A percentile compares a stretch with the other conserved stretches of the same genome.
These are phyloP conservation scores for Acanthoscelides obtectus DNA, from an alignment of 2,888 invertebrate genomes.

Conservation along the genomic window DNA sequence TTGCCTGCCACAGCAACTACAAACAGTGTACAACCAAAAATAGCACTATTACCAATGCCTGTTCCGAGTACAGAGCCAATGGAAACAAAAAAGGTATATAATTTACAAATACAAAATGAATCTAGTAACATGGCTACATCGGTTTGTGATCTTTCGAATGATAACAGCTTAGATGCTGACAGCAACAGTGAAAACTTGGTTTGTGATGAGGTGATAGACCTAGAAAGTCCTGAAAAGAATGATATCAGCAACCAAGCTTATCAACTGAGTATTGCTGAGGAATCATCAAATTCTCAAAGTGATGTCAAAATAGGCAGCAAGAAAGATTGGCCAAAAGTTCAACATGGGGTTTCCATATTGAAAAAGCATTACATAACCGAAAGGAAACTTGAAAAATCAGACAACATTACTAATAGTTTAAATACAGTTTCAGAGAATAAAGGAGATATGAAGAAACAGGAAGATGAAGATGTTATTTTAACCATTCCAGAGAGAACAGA, in stretches of 20 bases:
- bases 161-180: constrained; percentile 34
- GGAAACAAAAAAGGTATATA: constrained; percentile 54
- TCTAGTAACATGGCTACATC: constrained; percentile 49
- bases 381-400: constrained; percentile 26
- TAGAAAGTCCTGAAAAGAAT: constrained; percentile 35
- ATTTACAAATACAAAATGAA: constrained; percentile 42
- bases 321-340: constrained; percentile 17
- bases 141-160: constrained; percentile 45
- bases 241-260: constrained; percentile 37
- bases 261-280: constrained; percentile 42
- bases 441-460: constrained; percentile 14
- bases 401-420: constrained; percentile 25
- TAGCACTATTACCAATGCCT: constrained; percentile 41
- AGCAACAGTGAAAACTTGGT: constrained; percentile 38
- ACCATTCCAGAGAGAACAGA: constrained; percentile 32
- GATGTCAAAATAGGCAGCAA: constrained; percentile 44
- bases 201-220: constrained; percentile 52
- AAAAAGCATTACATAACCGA: constrained; percentile 37
- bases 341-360: constrained; percentile 46
- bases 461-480: constrained; percentile 23
- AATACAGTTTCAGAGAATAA: constrained; percentile 37
- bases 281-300: constrained; percentile 42
- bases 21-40: constrained; percentile 49
- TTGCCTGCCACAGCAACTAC: constrained; percentile 55
- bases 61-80: constrained; percentile 26